Evolutionary conservation across 2,797 vertebrate genomes (phyloP).

Genomic region (Ataeniobius toweri): DNA sequence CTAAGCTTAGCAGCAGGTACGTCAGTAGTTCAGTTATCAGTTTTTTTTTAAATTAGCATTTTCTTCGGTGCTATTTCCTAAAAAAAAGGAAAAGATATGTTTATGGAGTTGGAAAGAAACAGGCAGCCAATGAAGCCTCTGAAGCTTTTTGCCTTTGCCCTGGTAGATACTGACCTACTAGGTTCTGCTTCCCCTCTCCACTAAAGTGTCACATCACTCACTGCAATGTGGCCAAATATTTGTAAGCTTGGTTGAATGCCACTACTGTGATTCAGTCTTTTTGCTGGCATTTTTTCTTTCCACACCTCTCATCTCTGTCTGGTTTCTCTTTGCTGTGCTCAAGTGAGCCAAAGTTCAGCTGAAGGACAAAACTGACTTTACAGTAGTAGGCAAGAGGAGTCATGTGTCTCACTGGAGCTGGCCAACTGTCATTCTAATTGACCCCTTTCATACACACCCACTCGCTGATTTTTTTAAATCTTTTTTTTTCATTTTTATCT

Average conservation of each 20-base stretch:
- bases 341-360: conserved; percentile 96
- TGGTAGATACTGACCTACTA: conserved; percentile 42
- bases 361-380: conserved; percentile 90
- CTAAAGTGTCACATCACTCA: conserved; percentile 65
- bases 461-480: conserved; percentile 67
- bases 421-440: conserved; percentile 68
- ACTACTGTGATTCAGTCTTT: conserved; percentile 57
- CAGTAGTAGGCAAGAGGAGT: conserved; percentile 81
- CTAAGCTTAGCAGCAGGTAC: background rate
- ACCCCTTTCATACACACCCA: conserved; percentile 37
- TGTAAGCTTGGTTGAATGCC: conserved; percentile 37
- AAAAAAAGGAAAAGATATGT: conserved; percentile 24
- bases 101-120: conserved; percentile 19
- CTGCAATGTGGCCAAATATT: conserved; percentile 67
- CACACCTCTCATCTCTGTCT: conserved; percentile 58
- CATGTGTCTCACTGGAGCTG: conserved; percentile 88
- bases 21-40: background rate
- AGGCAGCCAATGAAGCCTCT: conserved; percentile 49
- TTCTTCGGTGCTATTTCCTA: conserved; percentile 16
- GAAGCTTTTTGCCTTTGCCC: conserved; percentile 61
- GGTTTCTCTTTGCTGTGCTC: conserved; percentile 46
- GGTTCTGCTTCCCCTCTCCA: conserved; percentile 19
- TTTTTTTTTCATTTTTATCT: conserved; percentile 84
- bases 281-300: conserved; percentile 50
- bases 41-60: background rate